phyloP scores from a whole-genome alignment of 2,888 invertebrate genomes.

The Drosophila fungiperda region DNA sequence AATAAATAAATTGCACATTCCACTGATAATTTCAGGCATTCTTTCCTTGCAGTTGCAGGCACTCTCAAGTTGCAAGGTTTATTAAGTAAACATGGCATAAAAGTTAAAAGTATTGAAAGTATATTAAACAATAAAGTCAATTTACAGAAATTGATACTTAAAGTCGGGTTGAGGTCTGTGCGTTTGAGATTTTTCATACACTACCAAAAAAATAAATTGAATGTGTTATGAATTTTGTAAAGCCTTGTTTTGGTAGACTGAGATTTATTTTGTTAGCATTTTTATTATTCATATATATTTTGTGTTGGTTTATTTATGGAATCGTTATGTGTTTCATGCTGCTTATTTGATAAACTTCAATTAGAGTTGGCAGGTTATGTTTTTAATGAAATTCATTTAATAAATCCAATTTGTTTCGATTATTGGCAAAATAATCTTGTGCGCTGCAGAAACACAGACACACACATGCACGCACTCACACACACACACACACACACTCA shows the following conservation, averaged over 20 bases:
- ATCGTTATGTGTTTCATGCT: conserved; percentile 38
- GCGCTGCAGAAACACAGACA: conserved; percentile 36
- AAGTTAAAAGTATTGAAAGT: not conserved
- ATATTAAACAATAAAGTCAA: conserved; percentile 12
- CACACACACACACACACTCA: conserved; percentile 5
- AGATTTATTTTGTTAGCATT: not conserved
- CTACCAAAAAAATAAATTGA: not conserved
- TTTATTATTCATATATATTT: not conserved
- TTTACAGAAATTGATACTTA: conserved; percentile 10
- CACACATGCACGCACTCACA: conserved; percentile 29
- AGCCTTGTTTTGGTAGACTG: not conserved
- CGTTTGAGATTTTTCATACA: not conserved
- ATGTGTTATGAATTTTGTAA: not conserved
- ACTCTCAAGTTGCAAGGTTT: not conserved
- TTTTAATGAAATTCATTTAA: conserved; percentile 75
- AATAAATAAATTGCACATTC: not conserved
- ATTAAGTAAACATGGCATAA: conserved; percentile 26
- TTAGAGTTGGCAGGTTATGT: conserved; percentile 62
- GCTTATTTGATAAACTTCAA: conserved; percentile 70
- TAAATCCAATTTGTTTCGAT: conserved; percentile 80
- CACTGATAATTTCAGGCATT: not conserved
- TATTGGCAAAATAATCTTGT: conserved; percentile 79
- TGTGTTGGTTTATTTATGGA: conserved; percentile 15
- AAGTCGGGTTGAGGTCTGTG: conserved; percentile 13
- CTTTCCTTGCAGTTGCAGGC: not conserved